phyloP scores from a whole-genome alignment of 2,888 invertebrate genomes.

The Lycocerus yunnanus region DNA sequence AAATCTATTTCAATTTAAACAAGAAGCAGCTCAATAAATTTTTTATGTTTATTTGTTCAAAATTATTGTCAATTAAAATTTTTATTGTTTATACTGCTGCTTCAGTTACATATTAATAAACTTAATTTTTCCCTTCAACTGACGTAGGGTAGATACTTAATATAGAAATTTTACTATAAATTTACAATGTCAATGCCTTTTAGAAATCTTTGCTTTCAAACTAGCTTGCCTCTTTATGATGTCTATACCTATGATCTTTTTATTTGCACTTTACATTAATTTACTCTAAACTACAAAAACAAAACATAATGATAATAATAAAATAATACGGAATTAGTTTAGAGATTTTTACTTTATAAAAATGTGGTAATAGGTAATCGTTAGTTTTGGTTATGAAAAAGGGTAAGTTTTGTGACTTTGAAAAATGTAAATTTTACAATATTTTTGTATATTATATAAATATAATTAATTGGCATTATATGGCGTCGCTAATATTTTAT shows the following conservation, averaged over 20 bases:
- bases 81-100: background rate
- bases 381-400: background rate
- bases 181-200: constrained; percentile 19
- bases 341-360: background rate
- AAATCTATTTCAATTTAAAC: constrained; percentile 4
- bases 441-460: background rate
- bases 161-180: constrained; percentile 12
- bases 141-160: constrained; percentile 13
- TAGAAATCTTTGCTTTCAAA: constrained; percentile 19
- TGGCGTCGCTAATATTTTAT: background rate
- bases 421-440: background rate
- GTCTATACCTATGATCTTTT: constrained; percentile 9
- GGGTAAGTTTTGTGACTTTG: background rate
- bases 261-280: constrained; percentile 19
- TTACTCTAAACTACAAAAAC: constrained; percentile 24
- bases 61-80: background rate
- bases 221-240: constrained; percentile 24
- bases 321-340: background rate
- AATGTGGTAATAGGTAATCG: background rate
- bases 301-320: constrained; percentile 13
- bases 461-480: background rate
- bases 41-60: constrained; percentile 1
- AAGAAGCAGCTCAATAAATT: background rate
- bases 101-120: constrained; percentile 1
- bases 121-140: constrained; percentile 4